phyloP scores from a whole-genome alignment of 1,140 invertebrate genomes.

The Trialeurodes vaporariorum region DNA sequence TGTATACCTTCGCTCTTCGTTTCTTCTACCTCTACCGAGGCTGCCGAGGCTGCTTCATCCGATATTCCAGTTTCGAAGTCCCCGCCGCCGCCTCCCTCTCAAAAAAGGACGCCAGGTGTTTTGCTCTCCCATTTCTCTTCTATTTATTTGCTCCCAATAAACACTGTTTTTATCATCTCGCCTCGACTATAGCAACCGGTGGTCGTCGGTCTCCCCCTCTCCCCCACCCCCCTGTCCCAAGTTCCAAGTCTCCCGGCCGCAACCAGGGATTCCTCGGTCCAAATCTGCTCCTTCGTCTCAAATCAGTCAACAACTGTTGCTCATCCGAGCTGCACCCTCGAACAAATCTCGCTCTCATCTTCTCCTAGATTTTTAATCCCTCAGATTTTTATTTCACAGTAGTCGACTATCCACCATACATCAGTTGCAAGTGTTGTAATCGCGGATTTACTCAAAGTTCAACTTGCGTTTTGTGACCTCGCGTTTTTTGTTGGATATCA shows the following conservation, averaged over 20 bases:
- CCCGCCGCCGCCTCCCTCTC: neutral
- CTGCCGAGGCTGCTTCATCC: neutral
- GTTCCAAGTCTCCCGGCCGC: too few relatives aligned
- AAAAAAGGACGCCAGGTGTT: neutral
- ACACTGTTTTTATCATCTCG: neutral
- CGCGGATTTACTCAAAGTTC: too few relatives aligned
- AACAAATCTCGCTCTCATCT: too few relatives aligned
- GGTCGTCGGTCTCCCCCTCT: neutral
- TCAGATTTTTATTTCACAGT: too few relatives aligned
- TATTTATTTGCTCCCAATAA: slow-evolving; percentile 1
- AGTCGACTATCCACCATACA: too few relatives aligned
- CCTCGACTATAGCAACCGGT: neutral
- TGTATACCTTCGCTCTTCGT: neutral
- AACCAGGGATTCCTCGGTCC: too few relatives aligned
- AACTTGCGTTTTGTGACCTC: too few relatives aligned
- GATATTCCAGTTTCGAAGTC: neutral
- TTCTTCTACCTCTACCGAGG: neutral
- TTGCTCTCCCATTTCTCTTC: neutral
- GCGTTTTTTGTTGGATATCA: too few relatives aligned
- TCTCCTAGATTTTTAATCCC: too few relatives aligned
- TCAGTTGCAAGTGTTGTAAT: too few relatives aligned
- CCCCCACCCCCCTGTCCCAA: neutral
- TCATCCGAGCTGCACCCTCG: neutral
- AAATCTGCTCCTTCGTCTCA: too few relatives aligned
- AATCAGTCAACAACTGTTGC: neutral